Evolutionary conservation across 2,888 invertebrate genomes (phyloP).

Genomic region (Chrysomela aeneicollis): DNA sequence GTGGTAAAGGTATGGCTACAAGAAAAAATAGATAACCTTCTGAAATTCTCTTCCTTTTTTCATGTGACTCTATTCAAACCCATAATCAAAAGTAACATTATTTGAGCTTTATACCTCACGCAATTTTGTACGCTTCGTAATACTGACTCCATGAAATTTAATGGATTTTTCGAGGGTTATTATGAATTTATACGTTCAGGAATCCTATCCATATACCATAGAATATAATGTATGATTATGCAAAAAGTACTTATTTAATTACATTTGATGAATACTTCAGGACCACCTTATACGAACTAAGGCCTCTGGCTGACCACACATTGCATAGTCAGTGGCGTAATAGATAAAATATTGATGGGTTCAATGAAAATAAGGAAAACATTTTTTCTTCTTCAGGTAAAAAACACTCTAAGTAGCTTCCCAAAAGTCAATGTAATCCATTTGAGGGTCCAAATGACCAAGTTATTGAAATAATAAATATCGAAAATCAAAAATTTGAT

Average conservation of each 20-base stretch:
- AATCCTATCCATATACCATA: constrained; percentile 9
- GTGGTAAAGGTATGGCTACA: too few species aligned
- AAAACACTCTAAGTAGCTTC: too few species aligned
- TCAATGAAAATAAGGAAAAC: background rate
- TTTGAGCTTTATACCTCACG: background rate
- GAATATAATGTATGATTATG: constrained; percentile 26
- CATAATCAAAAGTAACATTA: background rate
- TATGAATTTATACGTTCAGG: background rate
- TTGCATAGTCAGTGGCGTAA: constrained; percentile 10
- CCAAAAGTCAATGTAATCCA: too few species aligned
- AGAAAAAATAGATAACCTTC: too few species aligned
- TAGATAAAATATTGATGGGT: background rate
- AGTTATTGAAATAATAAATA: too few species aligned
- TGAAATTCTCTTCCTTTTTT: too few species aligned
- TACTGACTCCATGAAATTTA: constrained; percentile 12
- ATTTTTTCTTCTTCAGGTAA: too few species aligned
- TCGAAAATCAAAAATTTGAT: too few species aligned
- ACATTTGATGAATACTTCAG: constrained; percentile 32
- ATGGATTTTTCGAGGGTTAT: constrained; percentile 8
- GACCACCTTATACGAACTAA: constrained; percentile 36
- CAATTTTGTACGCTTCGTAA: background rate
- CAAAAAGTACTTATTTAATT: constrained; percentile 38
- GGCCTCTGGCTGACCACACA: constrained; percentile 34
- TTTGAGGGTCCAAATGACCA: too few species aligned
- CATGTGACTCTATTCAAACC: background rate